phyloP scores from a whole-genome alignment of 92 coral and sea anemone genomes.

The Epizoanthus ramosus region DNA sequence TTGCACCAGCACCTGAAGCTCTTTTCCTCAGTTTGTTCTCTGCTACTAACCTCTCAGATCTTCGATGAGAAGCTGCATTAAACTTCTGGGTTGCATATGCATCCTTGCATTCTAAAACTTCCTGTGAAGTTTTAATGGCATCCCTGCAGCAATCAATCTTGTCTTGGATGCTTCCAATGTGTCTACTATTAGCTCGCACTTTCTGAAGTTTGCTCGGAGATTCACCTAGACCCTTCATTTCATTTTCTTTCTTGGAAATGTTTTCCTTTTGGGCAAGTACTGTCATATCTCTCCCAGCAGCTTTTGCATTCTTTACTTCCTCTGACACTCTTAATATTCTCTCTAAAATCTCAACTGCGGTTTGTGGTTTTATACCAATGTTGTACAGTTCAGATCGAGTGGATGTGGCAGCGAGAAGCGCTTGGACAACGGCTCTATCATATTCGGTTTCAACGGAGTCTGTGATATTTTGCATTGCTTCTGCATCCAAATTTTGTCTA shows the following conservation, averaged over 20 bases:
- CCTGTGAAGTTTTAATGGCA: constrained; percentile 35
- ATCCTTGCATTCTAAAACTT: neutral
- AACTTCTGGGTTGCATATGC: constrained; percentile 37
- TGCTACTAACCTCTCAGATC: constrained; percentile 26
- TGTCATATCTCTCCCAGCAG: constrained; percentile 53
- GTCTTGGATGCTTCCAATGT: constrained; percentile 52
- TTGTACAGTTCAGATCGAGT: constrained; percentile 51
- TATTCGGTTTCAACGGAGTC: constrained; percentile 63
- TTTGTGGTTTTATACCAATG: constrained; percentile 56
- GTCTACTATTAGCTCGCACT: constrained; percentile 53
- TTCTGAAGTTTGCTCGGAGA: constrained; percentile 38
- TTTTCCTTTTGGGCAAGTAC: constrained; percentile 41
- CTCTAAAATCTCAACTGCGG: constrained; percentile 44
- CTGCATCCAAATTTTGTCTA: constrained; percentile 49
- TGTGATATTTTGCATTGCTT: constrained; percentile 41
- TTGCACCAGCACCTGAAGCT: constrained; percentile 49
- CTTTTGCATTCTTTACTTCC: constrained; percentile 48
- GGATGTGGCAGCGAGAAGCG: constrained; percentile 40
- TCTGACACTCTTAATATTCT: constrained; percentile 41
- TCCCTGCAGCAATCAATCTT: constrained; percentile 29
- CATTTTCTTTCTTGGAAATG: constrained; percentile 42
- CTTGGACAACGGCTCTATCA: constrained; percentile 50
- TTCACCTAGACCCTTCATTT: constrained; percentile 29
- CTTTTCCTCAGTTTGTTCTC: constrained; percentile 48
- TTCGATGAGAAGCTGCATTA: constrained; percentile 34